Evolutionary conservation across 2,888 invertebrate species (phyloP).

Genomic region (Drosophila emarginata): DNA sequence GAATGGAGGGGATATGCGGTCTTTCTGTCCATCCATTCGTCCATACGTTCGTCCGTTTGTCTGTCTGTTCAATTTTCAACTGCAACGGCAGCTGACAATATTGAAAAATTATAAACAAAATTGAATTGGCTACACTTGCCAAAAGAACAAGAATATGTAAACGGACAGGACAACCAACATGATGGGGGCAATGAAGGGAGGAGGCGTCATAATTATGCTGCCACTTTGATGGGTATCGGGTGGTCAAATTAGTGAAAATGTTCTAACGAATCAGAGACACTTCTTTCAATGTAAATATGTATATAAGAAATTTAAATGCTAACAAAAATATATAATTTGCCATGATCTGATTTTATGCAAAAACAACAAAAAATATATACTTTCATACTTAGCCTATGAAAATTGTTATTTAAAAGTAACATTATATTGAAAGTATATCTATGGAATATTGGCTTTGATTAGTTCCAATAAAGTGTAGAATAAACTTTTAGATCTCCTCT

Average conservation of each 20-base stretch:
- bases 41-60: conserved; percentile 2
- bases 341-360: not conserved
- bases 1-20: not conserved
- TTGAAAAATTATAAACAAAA: conserved; percentile 65
- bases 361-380: too few relatives aligned
- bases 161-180: conserved; percentile 18
- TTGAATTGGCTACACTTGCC: conserved; percentile 53
- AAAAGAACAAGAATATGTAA: conserved; percentile 32
- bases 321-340: not conserved
- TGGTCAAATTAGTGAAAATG: conserved; percentile 8
- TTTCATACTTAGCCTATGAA: too few relatives aligned
- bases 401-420: too few relatives aligned
- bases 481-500: too few relatives aligned
- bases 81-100: conserved; percentile 45
- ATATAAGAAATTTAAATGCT: not conserved
- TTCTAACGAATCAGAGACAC: conserved; percentile 8
- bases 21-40: conserved; percentile 9
- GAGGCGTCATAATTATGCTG: conserved; percentile 52
- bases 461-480: too few relatives aligned
- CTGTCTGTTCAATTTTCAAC: conserved; percentile 20
- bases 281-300: not conserved
- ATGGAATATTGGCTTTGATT: too few relatives aligned
- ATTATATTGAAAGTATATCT: too few relatives aligned
- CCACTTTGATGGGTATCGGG: conserved; percentile 28
- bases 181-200: not conserved